Evolutionary conservation across 2,888 invertebrate genomes (phyloP).

Genomic region (Plagodis dolabraria): DNA sequence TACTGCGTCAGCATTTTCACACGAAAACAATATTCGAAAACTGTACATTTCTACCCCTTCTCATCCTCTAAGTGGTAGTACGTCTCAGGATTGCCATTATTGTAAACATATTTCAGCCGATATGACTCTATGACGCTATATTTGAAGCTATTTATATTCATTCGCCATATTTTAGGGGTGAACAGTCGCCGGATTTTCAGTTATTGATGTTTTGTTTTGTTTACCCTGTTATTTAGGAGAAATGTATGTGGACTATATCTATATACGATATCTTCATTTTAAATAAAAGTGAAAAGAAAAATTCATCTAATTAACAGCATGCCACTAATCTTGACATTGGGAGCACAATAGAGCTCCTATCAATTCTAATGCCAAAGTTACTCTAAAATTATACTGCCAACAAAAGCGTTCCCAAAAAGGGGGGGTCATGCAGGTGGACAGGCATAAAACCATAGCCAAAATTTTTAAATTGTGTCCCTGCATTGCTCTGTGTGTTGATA

Average conservation of each 20-base stretch:
- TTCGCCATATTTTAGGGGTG: constrained; percentile 49
- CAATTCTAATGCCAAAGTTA: no score
- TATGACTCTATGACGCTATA: constrained; percentile 51
- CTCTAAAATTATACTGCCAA: no score
- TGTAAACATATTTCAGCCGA: constrained; percentile 54
- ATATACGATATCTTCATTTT: no score
- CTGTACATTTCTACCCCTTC: constrained; percentile 25
- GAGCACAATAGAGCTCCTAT: no score
- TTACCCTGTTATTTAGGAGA: constrained; percentile 20
- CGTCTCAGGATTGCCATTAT: constrained; percentile 42
- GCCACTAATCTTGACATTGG: no score
- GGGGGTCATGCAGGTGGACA: no score
- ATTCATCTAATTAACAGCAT: no score
- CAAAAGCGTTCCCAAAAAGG: no score
- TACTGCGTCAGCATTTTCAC: constrained; percentile 5
- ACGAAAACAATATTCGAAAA: constrained; percentile 24
- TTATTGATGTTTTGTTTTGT: constrained; percentile 32
- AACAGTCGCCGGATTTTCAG: constrained; percentile 42
- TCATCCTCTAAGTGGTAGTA: constrained; percentile 42
- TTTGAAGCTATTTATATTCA: constrained; percentile 64
- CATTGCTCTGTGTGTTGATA: no score
- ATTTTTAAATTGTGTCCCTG: no score
- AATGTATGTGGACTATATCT: neutral
- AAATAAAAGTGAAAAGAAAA: no score
- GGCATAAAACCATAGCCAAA: no score